phyloP scores from a whole-genome alignment of 2,113 vertebrate species.

The Oryzias javanicus region DNA sequence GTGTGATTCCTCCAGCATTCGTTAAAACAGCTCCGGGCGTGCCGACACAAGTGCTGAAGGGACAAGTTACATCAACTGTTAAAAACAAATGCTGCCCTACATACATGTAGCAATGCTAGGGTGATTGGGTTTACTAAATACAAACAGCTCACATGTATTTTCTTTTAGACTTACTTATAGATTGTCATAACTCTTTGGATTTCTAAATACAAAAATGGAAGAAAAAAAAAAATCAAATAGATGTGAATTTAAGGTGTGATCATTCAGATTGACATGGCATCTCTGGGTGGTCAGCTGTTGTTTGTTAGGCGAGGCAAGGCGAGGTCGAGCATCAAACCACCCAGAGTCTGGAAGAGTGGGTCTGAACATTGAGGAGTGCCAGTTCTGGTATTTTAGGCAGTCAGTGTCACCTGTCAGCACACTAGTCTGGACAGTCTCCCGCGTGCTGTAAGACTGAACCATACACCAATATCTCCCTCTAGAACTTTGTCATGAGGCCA shows the following conservation, averaged over 20 bases:
- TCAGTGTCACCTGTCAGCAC: slow-evolving; percentile 73
- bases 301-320: slow-evolving; percentile 69
- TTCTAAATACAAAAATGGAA: slow-evolving; percentile 10
- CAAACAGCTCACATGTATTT: slow-evolving; percentile 29
- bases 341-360: slow-evolving; percentile 33
- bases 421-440: slow-evolving; percentile 67
- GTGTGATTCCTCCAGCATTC: slow-evolving; percentile 41
- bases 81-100: slow-evolving; percentile 12
- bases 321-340: slow-evolving; percentile 49
- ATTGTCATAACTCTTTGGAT: slow-evolving; percentile 30
- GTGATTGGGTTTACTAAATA: slow-evolving; percentile 14
- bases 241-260: slow-evolving; percentile 20
- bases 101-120: slow-evolving; percentile 2
- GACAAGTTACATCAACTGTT: slow-evolving; percentile 53
- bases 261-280: slow-evolving; percentile 42
- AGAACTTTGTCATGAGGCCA: slow-evolving; percentile 26
- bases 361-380: slow-evolving; percentile 58
- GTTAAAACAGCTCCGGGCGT: slow-evolving; percentile 51
- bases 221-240: slow-evolving; percentile 26
- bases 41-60: slow-evolving; percentile 53
- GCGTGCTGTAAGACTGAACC: slow-evolving; percentile 46
- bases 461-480: slow-evolving; percentile 50
- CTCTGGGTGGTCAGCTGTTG: slow-evolving; percentile 65
- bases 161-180: slow-evolving; percentile 21
- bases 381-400: slow-evolving; percentile 71